Base-by-base conservation (phyloP, 2,797 vertebrate genomes). In the Heliangelus exortis region DNA sequence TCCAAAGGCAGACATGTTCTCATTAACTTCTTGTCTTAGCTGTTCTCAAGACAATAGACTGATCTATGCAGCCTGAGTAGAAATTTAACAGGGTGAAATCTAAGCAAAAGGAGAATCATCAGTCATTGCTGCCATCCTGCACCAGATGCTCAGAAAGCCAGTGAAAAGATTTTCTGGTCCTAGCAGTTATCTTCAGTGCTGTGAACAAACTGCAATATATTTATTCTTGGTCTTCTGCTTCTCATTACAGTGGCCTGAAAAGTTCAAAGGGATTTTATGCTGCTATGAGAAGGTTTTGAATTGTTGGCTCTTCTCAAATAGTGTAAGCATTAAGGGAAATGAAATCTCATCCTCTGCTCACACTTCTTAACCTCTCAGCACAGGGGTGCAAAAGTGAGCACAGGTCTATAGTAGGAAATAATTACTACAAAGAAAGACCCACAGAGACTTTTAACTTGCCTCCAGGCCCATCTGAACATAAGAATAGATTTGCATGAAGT, bases 11-110 rank as follows among this genome's bases (percentile, higher is more conserved):
- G 65, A 29, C 41, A 19, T 69, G 47, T 16, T 96, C 76, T 92
- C 92, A 95, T 97, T 97, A 96, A 97, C 87, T 87, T 80, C 72
- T 80, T 92, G 33, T 94, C 75, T 93, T 84, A 96, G 48, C 47
- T 90, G 78, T 84, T 96, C 95, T 91, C 92, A 76, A 95, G 92
- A 59, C 78, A 83, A 86, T 31, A 69, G 58, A 87, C 67, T 84
- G 92, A 93, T 84, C 81, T 91, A 78, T 43, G 95, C 28, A 95
- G 76, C 91, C 84, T 94, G 92, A 94, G 33, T 83, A 43, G 85
- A 96, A 95, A 97, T 95, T 90, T 94, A 95, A 92, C 89, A 94
- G 68, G 68, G 55, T 73, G 73, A 90, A 80, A 94, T 91, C 89
- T 67, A 55, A 92, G 71, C 50, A 91, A 90, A 97, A 96, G 29